These are phyloP conservation scores for Psilopsiagon aymara DNA, from an alignment of 2,113 vertebrate species.

Conservation along the genomic window DNA sequence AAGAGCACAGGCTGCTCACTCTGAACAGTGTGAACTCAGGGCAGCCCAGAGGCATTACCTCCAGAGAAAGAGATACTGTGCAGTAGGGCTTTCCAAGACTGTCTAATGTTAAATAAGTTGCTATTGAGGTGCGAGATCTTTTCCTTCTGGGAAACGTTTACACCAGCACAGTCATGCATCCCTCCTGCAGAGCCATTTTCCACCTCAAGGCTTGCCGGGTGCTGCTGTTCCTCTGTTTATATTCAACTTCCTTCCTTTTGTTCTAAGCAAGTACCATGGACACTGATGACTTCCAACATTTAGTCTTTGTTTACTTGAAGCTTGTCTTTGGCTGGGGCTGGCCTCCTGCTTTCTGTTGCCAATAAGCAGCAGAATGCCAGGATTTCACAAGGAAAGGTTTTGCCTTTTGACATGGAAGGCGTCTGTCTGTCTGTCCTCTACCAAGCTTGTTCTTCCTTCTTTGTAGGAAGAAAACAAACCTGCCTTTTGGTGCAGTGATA, in stretches of 20 bases:
- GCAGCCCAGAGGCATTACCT: not conserved
- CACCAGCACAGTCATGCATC: accelerated
- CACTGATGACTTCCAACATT: constrained; percentile 20
- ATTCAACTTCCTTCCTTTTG: constrained; percentile 41
- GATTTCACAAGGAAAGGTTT: not conserved
- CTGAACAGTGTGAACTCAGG: not conserved
- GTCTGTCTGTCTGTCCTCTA: not conserved
- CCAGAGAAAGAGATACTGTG: not conserved
- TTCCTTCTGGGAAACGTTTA: not conserved
- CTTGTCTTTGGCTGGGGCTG: not conserved
- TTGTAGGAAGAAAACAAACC: not conserved
- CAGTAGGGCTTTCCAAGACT: not conserved
- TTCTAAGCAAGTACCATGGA: not conserved
- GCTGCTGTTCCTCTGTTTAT: constrained; percentile 6
- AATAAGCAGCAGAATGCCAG: not conserved
- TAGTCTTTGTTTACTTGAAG: constrained; percentile 36
- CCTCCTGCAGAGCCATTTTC: not conserved
- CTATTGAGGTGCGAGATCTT: not conserved
- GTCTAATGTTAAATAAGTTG: not conserved
- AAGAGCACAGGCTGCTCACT: not conserved
- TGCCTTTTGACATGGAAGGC: not conserved
- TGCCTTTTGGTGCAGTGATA: not conserved
- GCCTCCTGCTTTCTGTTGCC: not conserved
- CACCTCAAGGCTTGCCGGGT: not conserved
- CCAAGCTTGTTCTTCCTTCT: not conserved